Base-by-base conservation (phyloP, 2,888 invertebrate species). In the Pseudanteris insignis region DNA sequence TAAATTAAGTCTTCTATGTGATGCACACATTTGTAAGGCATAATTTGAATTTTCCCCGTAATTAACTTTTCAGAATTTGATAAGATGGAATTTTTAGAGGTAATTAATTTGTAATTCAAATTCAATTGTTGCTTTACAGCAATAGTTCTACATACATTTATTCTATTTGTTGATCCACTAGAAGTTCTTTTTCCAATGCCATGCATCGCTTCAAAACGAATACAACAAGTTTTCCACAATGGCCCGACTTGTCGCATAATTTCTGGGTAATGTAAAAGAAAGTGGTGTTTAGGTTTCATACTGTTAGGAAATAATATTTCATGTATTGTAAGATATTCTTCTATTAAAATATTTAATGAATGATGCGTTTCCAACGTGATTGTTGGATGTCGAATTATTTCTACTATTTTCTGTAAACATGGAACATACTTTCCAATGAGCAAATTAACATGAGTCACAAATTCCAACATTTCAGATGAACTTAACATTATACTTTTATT, bases 401-500 rank as follows among this genome's bases (percentile, higher is more conserved):
- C 32, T 4, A 26, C 8, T 3, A 26, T 7, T 26, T 26, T 4
- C 8, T 26, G 26, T n/a, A 26, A 26, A 2, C 8, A 2, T 9
- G 26, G 26, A n/a, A 26, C 8, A n/a, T 26, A 6, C 3, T 26
- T n/a, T 26, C 44, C 43, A 7, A 53, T 53, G 10, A 53, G 33
- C 9, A 53, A 14, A 12, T 43, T 36, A n/a, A 53, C 28, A 29
- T 53, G 21, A 14, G 44, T 13, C 0, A 46, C 15, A 9, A 55
- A 30, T 24, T 46, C 28, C 2, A 46, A 14, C 46, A 55, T 55
- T 33, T 55, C 54, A 11, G 46, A 28, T 10, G 54, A 55, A n/a
- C 44, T 34, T n/a, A 55, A 13, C n/a, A 55, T 55, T 7, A 55
- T 32, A 32, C 33, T 40, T 32, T 41, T 41, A 18, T 51, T 62